Conservation (phyloP, 2,888 invertebrate genomes). For the Agonopterix subpropinquella region DNA sequence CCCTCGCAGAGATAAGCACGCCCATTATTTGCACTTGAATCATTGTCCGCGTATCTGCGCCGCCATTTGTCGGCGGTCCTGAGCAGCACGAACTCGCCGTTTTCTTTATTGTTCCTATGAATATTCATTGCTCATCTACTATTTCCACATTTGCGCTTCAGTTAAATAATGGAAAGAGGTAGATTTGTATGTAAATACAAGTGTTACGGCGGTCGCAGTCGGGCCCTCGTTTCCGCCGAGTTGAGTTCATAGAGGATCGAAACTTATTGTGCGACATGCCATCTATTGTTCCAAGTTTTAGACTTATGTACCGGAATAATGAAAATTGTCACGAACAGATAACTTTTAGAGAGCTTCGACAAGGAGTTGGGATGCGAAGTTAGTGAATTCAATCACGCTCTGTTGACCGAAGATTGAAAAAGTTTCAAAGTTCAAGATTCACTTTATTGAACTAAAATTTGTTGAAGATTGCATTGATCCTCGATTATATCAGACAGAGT, state of each 20-base stretch:
- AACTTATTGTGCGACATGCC: background rate
- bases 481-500: too few species aligned
- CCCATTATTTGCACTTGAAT: slow-evolving; percentile 53
- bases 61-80: slow-evolving; percentile 30
- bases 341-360: slow-evolving; percentile 7
- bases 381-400: slow-evolving; percentile 9
- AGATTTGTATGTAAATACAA: slow-evolving; percentile 12
- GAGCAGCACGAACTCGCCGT: slow-evolving; percentile 13
- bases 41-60: slow-evolving; percentile 39
- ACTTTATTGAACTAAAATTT: background rate
- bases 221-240: slow-evolving; percentile 2
- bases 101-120: slow-evolving; percentile 34
- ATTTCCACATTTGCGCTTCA: slow-evolving; percentile 12
- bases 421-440: slow-evolving; percentile 2
- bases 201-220: slow-evolving; percentile 4
- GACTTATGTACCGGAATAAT: too few species aligned
- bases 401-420: slow-evolving; percentile 11
- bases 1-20: slow-evolving; percentile 32
- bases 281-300: too few species aligned
- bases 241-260: slow-evolving; percentile 2
- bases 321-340: slow-evolving; percentile 1
- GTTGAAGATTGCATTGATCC: background rate
- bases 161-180: slow-evolving; percentile 9
- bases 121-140: slow-evolving; percentile 39
- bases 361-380: slow-evolving; percentile 6